phyloP scores from a whole-genome alignment of 2,113 vertebrate species.

The Monarcha castaneiventris region DNA sequence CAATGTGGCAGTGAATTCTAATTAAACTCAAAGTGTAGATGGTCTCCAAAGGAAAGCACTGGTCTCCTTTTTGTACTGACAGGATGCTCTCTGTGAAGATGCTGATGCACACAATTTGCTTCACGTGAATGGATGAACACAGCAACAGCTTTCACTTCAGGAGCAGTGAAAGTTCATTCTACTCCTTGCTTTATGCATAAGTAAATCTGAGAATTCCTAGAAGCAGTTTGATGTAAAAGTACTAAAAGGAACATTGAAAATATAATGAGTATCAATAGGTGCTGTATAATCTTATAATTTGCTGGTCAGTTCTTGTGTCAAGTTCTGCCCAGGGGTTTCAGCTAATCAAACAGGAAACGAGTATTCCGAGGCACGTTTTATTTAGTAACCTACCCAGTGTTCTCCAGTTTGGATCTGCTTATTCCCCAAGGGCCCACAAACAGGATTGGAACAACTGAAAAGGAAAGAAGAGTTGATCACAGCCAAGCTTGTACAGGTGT shows the following conservation, averaged over 20 bases:
- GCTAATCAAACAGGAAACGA: not conserved
- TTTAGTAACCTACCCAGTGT: conserved; percentile 78
- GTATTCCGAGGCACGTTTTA: not conserved
- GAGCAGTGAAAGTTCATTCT: not conserved
- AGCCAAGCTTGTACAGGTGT: not conserved
- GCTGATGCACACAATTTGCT: not conserved
- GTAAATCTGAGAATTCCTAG: not conserved
- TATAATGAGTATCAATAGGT: not conserved
- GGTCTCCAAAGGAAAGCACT: not conserved
- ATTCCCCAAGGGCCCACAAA: conserved; percentile 88
- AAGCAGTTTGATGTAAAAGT: not conserved
- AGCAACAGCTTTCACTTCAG: not conserved
- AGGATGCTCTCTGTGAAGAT: not conserved
- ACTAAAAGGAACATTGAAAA: not conserved
- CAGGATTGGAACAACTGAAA: conserved; percentile 83
- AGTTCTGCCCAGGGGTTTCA: not conserved
- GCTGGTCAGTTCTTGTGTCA: not conserved
- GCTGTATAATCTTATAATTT: not conserved
- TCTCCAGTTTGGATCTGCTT: conserved; percentile 82
- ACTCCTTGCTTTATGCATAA: not conserved
- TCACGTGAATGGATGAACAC: not conserved
- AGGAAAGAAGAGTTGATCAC: not conserved
- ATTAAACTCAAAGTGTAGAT: not conserved
- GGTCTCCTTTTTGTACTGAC: not conserved
- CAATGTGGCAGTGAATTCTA: not conserved